Conservation (phyloP, 2,113 vertebrate species). For the Origma solitaria region DNA sequence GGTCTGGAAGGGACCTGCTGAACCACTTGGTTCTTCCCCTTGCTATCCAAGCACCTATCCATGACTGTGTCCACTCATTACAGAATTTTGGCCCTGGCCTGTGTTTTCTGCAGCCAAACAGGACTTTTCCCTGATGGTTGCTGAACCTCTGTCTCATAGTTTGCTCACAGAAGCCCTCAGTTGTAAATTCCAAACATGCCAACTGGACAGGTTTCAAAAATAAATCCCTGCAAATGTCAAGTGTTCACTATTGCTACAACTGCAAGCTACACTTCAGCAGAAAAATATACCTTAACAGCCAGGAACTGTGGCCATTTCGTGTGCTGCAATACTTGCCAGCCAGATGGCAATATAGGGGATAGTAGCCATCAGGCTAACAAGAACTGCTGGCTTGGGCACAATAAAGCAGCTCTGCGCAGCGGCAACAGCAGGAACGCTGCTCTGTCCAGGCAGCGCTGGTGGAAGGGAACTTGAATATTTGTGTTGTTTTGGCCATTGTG, state of each 20-base stretch:
- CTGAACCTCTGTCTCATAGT: background rate
- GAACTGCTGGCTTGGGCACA: background rate
- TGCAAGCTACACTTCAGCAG: background rate
- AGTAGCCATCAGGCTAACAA: background rate
- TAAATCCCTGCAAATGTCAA: background rate
- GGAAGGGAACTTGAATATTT: background rate
- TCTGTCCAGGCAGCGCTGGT: accelerated
- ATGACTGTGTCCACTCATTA: accelerated
- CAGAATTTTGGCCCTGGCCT: background rate
- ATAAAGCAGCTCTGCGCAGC: accelerated
- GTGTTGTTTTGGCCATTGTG: background rate
- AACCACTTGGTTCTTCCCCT: background rate
- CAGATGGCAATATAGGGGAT: background rate
- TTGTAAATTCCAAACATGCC: background rate
- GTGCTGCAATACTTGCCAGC: background rate
- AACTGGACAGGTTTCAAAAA: background rate
- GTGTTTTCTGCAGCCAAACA: background rate
- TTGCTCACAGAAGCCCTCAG: background rate
- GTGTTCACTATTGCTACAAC: background rate
- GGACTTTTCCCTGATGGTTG: background rate
- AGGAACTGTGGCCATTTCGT: background rate
- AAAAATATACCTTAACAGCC: background rate
- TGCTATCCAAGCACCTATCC: background rate
- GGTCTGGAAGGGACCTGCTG: background rate
- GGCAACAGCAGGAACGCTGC: accelerated